Base-by-base conservation (phyloP, 2,888 invertebrate species). In the Noctuana brunneofusca region DNA sequence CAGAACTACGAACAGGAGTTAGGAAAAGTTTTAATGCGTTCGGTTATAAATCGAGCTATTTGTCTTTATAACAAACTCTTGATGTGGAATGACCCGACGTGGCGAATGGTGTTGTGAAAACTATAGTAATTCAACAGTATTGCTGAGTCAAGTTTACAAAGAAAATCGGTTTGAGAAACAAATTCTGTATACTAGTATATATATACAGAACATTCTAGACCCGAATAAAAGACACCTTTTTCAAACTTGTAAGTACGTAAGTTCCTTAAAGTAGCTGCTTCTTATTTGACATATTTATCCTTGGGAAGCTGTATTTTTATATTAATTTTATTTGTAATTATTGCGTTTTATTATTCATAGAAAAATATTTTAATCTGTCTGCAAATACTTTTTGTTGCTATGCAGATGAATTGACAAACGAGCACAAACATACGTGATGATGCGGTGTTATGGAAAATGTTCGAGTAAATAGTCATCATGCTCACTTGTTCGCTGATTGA, bases 21-120 rank as follows among this genome's bases (percentile, higher is more conserved):
- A 56, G 60, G 71, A 74, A 80, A 87, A 84, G 79, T 86, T 87
- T 84, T 84, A 86, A 87, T 84, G 85, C 75, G 79, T 82, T 82
- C 69, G 73, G 81, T 80, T 80, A 87, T 86, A 86, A 86, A 86
- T 85, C 81, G 79, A 75, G 69, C 81, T 78, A 81, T 88, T 86
- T 86, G 80, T 85, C 83, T 86, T 83, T 83, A 84, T 83, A 82
- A 78, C 77, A 76, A 74, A 72, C 75, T 78, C 74, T 69, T 68
- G 69, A 73, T 71, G 74, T 67, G 72, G 70, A 67, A 68, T 67
- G 68, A 66, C 66, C 65, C 64, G 66, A 64, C 66, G 62, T 64
- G 66, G 41, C 63, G 54, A 68, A 63, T 56, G 57, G 41, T 64
- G 58, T 64, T 64, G 27, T 49, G 63, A 32, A 48, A 64, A 71